A percentile compares a stretch with the other conserved stretches of the same genome.
phyloP scores from a whole-genome alignment of 2,888 invertebrate genomes.

The Oxystoma pomonae region DNA sequence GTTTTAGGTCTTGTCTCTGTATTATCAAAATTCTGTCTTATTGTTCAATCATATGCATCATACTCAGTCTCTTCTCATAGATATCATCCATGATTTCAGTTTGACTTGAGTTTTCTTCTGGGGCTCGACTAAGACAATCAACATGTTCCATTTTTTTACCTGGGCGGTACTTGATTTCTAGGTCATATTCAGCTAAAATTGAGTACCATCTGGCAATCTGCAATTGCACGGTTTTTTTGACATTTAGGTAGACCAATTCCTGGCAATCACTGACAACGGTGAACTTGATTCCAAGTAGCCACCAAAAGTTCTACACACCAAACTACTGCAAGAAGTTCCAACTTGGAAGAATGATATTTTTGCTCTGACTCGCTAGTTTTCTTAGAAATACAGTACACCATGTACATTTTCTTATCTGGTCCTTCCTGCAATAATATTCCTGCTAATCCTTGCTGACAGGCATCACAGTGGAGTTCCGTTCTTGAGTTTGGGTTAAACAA shows the following conservation, averaged over 20 bases:
- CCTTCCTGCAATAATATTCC: slow-evolving; percentile 21
- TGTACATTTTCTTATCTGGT: not conserved
- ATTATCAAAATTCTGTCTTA: slow-evolving; percentile 12
- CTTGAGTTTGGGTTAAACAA: slow-evolving; percentile 18
- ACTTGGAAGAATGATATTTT: slow-evolving; percentile 30
- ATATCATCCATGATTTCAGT: slow-evolving; percentile 8
- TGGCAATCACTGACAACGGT: slow-evolving; percentile 34
- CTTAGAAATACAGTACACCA: too few species aligned
- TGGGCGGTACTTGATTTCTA: slow-evolving; percentile 26
- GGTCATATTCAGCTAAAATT: slow-evolving; percentile 27
- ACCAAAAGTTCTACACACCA: too few species aligned
- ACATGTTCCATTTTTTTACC: slow-evolving; percentile 29
- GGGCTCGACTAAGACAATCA: slow-evolving; percentile 29
- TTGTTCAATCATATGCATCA: slow-evolving; percentile 1
- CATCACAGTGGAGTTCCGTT: slow-evolving; percentile 26
- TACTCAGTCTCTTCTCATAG: not conserved
- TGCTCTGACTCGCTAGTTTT: slow-evolving; percentile 28
- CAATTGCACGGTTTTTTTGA: slow-evolving; percentile 28
- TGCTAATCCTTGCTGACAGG: slow-evolving; percentile 24
- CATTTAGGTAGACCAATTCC: slow-evolving; percentile 29
- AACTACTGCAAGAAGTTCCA: slow-evolving; percentile 32
- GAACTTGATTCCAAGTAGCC: slow-evolving; percentile 30
- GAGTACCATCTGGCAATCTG: slow-evolving; percentile 29
- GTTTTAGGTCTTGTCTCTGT: slow-evolving; percentile 10
- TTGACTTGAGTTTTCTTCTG: slow-evolving; percentile 14